Percentiles rank a stretch among this genome's conserved stretches.
phyloP scores from a whole-genome alignment of 2,888 invertebrate genomes.

The Platycnemis pennipes region DNA sequence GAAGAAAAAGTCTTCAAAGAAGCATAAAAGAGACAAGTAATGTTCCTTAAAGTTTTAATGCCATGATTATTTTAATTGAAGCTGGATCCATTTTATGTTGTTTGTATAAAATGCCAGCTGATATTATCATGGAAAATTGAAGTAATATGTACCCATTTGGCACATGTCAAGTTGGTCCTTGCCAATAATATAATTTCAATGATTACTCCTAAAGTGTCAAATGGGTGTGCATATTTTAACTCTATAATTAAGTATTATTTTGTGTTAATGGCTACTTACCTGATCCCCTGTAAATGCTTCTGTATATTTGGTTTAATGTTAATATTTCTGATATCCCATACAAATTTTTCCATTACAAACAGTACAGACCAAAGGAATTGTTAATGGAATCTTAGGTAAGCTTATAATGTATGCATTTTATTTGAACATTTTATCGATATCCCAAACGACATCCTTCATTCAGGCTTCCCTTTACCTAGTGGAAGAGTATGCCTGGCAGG shows the following conservation, averaged over 20 bases:
- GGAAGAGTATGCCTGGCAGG: constrained; percentile 69
- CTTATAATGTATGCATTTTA: constrained; percentile 75
- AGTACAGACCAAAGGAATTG: constrained; percentile 75
- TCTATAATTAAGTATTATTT: constrained; percentile 37
- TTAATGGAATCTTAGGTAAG: constrained; percentile 74
- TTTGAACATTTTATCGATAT: constrained; percentile 62
- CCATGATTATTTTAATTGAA: constrained; percentile 30
- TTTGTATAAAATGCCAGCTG: constrained; percentile 42
- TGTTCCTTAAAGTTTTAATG: constrained; percentile 55
- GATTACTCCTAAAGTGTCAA: constrained; percentile 23
- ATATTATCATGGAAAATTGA: constrained; percentile 42
- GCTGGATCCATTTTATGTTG: constrained; percentile 53
- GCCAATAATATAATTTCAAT: not conserved
- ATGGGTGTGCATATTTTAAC: constrained; percentile 50
- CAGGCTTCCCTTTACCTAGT: constrained; percentile 68
- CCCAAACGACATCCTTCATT: constrained; percentile 62
- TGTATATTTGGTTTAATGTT: constrained; percentile 60
- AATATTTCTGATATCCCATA: constrained; percentile 65
- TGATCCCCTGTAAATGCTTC: constrained; percentile 62
- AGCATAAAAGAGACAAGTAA: constrained; percentile 85
- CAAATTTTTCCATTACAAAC: constrained; percentile 79
- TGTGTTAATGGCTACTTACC: constrained; percentile 61
- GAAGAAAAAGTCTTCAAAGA: constrained; percentile 86
- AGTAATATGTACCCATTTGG: constrained; percentile 41
- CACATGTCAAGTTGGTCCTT: constrained; percentile 56